These are phyloP conservation scores for Ruditapes philippinarum DNA, from an alignment of 1,140 invertebrate species.

Conservation along the genomic window DNA sequence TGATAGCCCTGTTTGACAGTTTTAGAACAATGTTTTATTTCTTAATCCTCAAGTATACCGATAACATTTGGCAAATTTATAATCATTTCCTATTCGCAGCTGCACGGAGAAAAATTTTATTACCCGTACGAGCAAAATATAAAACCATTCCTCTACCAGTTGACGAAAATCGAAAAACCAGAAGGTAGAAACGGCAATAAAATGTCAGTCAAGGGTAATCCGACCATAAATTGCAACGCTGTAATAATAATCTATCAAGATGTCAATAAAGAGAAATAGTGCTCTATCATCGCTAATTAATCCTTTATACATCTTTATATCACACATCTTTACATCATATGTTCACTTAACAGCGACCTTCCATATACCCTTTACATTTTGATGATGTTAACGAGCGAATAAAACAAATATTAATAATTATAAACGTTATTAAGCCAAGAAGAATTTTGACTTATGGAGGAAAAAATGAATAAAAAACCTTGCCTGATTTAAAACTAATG, in stretches of 20 bases:
- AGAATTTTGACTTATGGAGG: background rate
- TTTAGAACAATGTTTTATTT: constrained; percentile 65
- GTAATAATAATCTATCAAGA: constrained; percentile 49
- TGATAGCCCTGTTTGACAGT: constrained; percentile 57
- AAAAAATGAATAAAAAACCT: background rate
- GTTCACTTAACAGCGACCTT: background rate
- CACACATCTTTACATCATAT: background rate
- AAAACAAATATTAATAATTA: background rate
- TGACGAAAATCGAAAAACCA: constrained; percentile 4
- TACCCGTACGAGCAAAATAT: constrained; percentile 11
- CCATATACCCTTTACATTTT: background rate
- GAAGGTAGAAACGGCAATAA: constrained; percentile 1
- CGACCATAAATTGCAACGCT: constrained; percentile 43
- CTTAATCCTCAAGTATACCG: constrained; percentile 58
- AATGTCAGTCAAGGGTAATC: constrained; percentile 33
- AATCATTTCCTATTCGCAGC: constrained; percentile 52
- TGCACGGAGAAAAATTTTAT: constrained; percentile 42
- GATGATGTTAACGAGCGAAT: background rate
- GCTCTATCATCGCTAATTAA: constrained; percentile 56
- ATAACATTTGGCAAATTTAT: constrained; percentile 60
- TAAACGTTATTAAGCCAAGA: background rate
- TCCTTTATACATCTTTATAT: constrained; percentile 3
- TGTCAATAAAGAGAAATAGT: constrained; percentile 22
- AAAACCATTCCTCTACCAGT: background rate
- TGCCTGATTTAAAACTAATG: background rate